Conservation (phyloP, 2,888 invertebrate genomes). For the Ellobium chinense region DNA sequence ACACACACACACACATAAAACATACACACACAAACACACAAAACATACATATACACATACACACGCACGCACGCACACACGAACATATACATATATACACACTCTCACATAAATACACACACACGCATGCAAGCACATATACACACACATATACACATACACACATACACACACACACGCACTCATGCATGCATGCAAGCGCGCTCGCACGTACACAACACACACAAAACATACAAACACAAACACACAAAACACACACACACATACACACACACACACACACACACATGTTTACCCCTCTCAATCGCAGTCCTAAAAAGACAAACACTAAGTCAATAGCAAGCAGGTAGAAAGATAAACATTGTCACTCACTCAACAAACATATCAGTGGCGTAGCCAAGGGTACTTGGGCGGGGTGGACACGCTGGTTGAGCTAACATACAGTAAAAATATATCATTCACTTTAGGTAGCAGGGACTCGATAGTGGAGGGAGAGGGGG, state of each 20-base stretch:
- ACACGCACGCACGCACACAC: neutral
- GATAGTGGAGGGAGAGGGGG: too few relatives aligned
- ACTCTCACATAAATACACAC: neutral
- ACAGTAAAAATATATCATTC: too few relatives aligned
- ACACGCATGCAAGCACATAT: neutral
- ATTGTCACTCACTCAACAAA: too few relatives aligned
- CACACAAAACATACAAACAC: too few relatives aligned
- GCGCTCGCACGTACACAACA: neutral
- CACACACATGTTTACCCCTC: neutral
- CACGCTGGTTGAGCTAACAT: too few relatives aligned
- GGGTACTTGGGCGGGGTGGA: too few relatives aligned
- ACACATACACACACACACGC: neutral
- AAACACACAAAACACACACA: neutral
- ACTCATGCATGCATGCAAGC: neutral
- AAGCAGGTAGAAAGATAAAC: too few relatives aligned
- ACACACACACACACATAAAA: neutral
- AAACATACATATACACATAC: neutral
- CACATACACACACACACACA: conserved; percentile 13
- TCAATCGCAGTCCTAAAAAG: too few relatives aligned
- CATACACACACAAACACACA: neutral
- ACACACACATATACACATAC: neutral
- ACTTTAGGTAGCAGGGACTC: too few relatives aligned
- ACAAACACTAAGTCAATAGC: too few relatives aligned
- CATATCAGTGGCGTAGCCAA: too few relatives aligned
- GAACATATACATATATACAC: neutral